These are phyloP conservation scores for Tachina fera DNA, from an alignment of 2,888 invertebrate species.

Conservation along the genomic window DNA sequence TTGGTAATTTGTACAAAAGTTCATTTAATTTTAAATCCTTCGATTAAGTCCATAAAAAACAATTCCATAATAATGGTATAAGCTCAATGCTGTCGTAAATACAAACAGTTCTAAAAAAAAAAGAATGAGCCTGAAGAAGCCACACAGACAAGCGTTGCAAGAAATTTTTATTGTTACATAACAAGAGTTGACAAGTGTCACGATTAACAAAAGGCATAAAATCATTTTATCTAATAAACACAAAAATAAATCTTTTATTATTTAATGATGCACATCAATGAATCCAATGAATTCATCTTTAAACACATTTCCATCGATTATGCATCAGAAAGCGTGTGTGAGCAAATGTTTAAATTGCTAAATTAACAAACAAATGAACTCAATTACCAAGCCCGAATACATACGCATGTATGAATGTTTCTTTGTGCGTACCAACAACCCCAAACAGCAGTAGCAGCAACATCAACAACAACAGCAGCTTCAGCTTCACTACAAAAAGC, in stretches of 20 bases:
- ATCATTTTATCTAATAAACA: background rate
- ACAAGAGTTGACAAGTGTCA: background rate
- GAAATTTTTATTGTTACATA: background rate
- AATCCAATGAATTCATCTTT: conserved; percentile 17
- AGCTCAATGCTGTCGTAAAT: no score
- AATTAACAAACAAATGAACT: conserved; percentile 62
- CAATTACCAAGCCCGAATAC: conserved; percentile 53
- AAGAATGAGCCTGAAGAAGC: conserved; percentile 37
- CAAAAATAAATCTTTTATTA: background rate
- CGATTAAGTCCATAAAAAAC: no score
- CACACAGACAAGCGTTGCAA: conserved; percentile 38
- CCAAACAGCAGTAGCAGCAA: background rate
- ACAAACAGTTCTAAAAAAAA: background rate
- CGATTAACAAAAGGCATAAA: background rate
- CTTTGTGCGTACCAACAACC: conserved; percentile 2
- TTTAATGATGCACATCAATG: background rate
- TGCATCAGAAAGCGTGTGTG: background rate
- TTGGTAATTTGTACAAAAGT: no score
- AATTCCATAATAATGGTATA: no score
- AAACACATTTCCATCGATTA: conserved; percentile 10
- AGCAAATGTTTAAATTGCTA: conserved; percentile 21
- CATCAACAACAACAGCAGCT: background rate
- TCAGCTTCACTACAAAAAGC: background rate
- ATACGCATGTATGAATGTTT: background rate
- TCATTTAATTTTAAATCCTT: no score